These are phyloP conservation scores for Chaitophorus viminalis DNA, from an alignment of 2,888 invertebrate species.

Conservation along the genomic window DNA sequence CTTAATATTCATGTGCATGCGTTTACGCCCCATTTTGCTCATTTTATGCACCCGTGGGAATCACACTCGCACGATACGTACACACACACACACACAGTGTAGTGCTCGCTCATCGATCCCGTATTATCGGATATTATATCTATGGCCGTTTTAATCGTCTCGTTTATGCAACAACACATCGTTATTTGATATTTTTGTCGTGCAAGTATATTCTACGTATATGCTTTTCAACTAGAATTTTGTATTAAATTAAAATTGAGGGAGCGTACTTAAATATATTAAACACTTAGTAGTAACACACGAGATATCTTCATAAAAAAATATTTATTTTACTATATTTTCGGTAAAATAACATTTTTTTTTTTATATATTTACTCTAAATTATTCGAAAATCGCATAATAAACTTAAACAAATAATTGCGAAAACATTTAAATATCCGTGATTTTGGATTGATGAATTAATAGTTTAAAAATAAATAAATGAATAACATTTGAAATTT, in stretches of 20 bases:
- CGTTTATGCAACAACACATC: not conserved
- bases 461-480: not conserved
- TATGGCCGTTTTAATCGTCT: constrained; percentile 24
- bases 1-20: constrained; percentile 52
- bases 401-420: not conserved
- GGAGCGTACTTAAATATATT: not conserved
- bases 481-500: not conserved
- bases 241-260: not conserved
- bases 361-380: not conserved
- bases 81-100: not conserved
- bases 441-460: not conserved
- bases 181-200: not conserved
- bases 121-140: constrained; percentile 24
- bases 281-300: not conserved
- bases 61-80: not conserved
- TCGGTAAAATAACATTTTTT: too few relatives aligned
- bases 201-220: not conserved
- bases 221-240: not conserved
- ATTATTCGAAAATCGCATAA: not conserved
- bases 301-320: too few relatives aligned
- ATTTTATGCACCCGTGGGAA: constrained; percentile 43
- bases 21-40: constrained; percentile 56
- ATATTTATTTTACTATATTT: too few relatives aligned
- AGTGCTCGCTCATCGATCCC: not conserved
- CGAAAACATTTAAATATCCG: not conserved